phyloP scores from a whole-genome alignment of 2,797 vertebrate species.

The Enteromius anoplus region DNA sequence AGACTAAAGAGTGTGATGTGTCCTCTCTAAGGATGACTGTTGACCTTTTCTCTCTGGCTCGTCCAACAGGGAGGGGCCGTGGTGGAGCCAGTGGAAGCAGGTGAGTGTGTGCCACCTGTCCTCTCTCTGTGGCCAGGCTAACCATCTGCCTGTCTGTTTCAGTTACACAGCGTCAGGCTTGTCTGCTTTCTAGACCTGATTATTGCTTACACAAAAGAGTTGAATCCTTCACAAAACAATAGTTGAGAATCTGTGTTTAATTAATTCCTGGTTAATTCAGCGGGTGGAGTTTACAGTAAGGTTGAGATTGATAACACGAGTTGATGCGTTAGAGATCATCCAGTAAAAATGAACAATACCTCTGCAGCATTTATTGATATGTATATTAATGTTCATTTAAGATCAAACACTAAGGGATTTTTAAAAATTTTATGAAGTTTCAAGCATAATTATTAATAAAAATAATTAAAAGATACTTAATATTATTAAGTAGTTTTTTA shows the following conservation, averaged over 20 bases:
- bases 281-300: neutral
- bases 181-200: slow-evolving; percentile 5
- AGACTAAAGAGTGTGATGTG: neutral
- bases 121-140: neutral
- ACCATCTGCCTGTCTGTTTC: slow-evolving; percentile 28
- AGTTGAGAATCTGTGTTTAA: neutral
- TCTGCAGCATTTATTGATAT: neutral
- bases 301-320: neutral
- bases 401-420: neutral
- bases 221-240: neutral
- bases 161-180: neutral
- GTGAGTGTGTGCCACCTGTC: slow-evolving; percentile 43
- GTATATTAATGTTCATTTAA: neutral
- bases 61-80: slow-evolving; percentile 17
- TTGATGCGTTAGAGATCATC: neutral
- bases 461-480: neutral
- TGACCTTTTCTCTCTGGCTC: slow-evolving; percentile 26
- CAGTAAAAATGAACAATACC: neutral
- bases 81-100: slow-evolving; percentile 20
- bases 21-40: neutral
- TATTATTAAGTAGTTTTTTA: neutral
- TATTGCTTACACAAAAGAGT: neutral
- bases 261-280: neutral
- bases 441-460: neutral
- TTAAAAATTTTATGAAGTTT: neutral